These are phyloP conservation scores for Morpho helenor DNA, from an alignment of 2,888 invertebrate genomes.

Conservation along the genomic window DNA sequence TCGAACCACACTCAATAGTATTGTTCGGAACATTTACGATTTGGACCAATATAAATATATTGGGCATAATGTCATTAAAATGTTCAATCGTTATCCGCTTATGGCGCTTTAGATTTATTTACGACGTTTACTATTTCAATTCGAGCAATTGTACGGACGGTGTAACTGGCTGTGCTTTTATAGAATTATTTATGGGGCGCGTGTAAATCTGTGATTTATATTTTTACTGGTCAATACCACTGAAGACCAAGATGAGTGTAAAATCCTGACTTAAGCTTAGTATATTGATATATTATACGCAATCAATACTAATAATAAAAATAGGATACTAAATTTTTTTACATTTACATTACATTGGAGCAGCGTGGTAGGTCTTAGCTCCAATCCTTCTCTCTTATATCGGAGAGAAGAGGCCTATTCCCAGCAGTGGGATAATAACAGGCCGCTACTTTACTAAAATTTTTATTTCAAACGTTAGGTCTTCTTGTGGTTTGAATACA, in stretches of 20 bases:
- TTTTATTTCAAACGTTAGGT: no score
- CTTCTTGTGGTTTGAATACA: no score
- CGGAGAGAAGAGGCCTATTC: no score
- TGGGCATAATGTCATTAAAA: slow-evolving; percentile 55
- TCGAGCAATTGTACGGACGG: slow-evolving; percentile 33
- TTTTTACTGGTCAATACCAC: slow-evolving; percentile 17
- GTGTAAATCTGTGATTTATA: slow-evolving; percentile 24
- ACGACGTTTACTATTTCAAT: slow-evolving; percentile 39
- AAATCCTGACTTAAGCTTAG: neutral
- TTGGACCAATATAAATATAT: slow-evolving; percentile 41
- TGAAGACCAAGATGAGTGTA: slow-evolving; percentile 1
- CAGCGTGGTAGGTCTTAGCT: no score
- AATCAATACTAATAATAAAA: neutral
- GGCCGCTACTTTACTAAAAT: no score
- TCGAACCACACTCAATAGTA: slow-evolving; percentile 54
- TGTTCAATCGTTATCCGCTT: slow-evolving; percentile 46
- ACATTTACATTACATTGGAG: no score
- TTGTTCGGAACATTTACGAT: slow-evolving; percentile 55
- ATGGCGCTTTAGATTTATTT: slow-evolving; percentile 51
- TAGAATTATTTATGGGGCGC: slow-evolving; percentile 33
- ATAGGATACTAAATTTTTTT: neutral
- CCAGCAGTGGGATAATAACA: no score
- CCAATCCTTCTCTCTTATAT: no score
- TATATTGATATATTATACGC: neutral
- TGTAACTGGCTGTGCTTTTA: slow-evolving; percentile 36